Percentiles rank a stretch among this genome's conserved stretches.
These are phyloP conservation scores for Mesorhabditis spiculigera DNA, from an alignment of 2,888 invertebrate species.

Conservation along the genomic window DNA sequence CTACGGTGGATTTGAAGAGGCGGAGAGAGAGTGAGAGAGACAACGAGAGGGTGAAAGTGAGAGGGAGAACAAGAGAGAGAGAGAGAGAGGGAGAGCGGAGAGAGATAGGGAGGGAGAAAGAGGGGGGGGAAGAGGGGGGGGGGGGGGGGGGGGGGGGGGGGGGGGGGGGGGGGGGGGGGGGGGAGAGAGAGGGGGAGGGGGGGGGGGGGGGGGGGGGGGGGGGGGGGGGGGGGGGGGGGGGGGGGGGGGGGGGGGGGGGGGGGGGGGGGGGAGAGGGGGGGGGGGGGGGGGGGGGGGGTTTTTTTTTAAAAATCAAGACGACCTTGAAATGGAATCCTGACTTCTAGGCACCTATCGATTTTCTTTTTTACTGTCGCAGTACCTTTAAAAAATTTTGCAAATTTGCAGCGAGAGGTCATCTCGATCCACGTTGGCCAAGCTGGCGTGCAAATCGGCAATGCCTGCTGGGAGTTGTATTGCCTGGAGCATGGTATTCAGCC, in stretches of 20 bases:
- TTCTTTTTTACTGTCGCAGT: too few relatives aligned
- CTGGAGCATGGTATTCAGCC: too few relatives aligned
- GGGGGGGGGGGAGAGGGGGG: not conserved
- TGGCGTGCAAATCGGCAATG: too few relatives aligned
- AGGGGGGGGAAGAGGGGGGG: not conserved
- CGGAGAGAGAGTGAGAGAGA: not conserved
- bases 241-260: not conserved
- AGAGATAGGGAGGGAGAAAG: not conserved
- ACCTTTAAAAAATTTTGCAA: too few relatives aligned
- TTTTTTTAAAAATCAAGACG: not conserved
- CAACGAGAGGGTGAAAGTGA: slow-evolving; percentile 5
- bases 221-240: not conserved
- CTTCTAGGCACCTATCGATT: too few relatives aligned
- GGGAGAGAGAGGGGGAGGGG: slow-evolving; percentile 17
- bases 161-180: slow-evolving; percentile 15
- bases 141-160: slow-evolving; percentile 13
- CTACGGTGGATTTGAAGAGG: not conserved
- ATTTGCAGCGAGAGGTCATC: too few relatives aligned
- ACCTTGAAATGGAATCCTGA: too few relatives aligned
- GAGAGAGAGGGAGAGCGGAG: too few relatives aligned
- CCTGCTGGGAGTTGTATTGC: too few relatives aligned
- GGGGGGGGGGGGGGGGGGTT: not conserved
- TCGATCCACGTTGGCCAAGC: too few relatives aligned
- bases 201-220: not conserved
- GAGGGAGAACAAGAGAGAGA: not conserved